Evolutionary conservation across 2,888 invertebrate species (phyloP), one percentile per base, ranked within the genome.

Genomic region (Drosophila melanosoma): DNA sequence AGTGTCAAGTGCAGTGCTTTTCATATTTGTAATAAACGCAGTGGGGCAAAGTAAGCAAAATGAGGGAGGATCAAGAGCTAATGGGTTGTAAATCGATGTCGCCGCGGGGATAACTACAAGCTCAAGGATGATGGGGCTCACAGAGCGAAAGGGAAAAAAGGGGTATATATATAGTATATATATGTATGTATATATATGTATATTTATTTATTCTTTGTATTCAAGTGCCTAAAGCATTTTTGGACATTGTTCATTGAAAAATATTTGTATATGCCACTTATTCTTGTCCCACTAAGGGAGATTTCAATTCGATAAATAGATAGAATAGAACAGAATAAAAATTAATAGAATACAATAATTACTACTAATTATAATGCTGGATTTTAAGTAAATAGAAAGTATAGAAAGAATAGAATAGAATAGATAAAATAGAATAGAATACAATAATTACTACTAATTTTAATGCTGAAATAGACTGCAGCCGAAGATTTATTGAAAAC

Each of bases 1-100:
- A 77, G 87, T 87, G 89, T 83, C 89, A 87, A 87, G 78, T 87
- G 85, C 89, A 87, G 83, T 75, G 77, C 78, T 76, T 74, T 76
- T 82, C 78, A 80, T 80, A 79, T 83, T 82, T 54, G 69, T 60
- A 57, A 77, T 79, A 73, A 65, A 56, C 36, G 45, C 51, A 42
- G 61, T 62, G 33, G 32, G 32, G 15, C 29, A 53, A 56, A 52
- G 53, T 59, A 63, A 45, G 54, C 45, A 63, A n/a, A 4, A 3
- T 11, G 33, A 7, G 42, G 45, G 54, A 26, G 57, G 71, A 49
- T 51, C 48, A 40, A 51, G 40, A 52, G 69, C 61, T 83, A 81
- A 81, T 83, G 83, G 76, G 67, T 73, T 81, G 76, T 69, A 76
- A 81, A 81, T 64, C 62, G 68, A 49, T 73, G 57, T 51, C 35